Evolutionary conservation across 2,113 vertebrate species (phyloP), one percentile per base, ranked within the genome.

Genomic region (Melanerpes formicivorus): DNA sequence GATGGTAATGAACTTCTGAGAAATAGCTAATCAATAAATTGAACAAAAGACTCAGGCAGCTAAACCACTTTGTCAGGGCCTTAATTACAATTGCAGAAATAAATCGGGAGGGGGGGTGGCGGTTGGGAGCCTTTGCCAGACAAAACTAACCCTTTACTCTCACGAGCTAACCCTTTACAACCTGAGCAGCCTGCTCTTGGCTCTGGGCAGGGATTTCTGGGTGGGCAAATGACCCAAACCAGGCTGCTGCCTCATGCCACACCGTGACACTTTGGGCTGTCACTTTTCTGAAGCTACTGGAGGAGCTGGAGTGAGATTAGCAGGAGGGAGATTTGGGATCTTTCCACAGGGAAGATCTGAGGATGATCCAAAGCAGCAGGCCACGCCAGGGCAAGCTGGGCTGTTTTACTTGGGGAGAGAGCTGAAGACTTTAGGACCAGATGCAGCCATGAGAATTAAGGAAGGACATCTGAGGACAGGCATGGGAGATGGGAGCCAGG

Each of bases 11-110:
- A 97, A 97, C 97, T 98, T 97, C 96, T 95, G 97, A 98, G 97
- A 97, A 97, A 97, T 93, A 95, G 97, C 97, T 97, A 96, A 98
- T 98, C 97, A 95, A 97, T 98, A 97, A 93, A 97, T 95, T 96
- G 97, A 98, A 97, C 97, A 97, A 97, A 96, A 96, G 96, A 90
- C 92, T 87, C 80, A 40, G 91, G 95, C 95, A 91, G 95, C 95
- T 87, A 89, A 94, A 91, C 92, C 93, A 96, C 94, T 97, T 97
- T 89, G 78, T 93, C 81, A 88, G 96, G 89, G 73, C 96, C 95
- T 96, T 97, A 97, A 97, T 97, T 97, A 97, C 94, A 95, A 93
- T 85, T 93, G 96, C 95, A 96, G 97, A 96, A 96, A 96, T 97
- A 96, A 96, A 95, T 93, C 54, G 90, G 90, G 85, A 80, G 71